Evolutionary conservation across 2,113 vertebrate species (phyloP).

Genomic region (Tachycineta bicolor): DNA sequence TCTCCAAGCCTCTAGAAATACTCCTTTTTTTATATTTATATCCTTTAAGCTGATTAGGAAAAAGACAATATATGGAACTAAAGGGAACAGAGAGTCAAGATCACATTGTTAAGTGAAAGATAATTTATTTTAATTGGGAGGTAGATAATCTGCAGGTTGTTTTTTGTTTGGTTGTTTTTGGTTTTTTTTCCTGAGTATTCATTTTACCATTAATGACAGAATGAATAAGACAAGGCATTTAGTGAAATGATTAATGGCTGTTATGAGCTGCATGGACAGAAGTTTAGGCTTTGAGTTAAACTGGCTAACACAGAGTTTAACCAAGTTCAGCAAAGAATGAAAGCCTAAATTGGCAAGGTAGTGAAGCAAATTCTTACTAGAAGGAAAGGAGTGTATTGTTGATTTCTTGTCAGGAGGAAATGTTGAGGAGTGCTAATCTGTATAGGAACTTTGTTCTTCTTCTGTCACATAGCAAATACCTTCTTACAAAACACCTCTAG

Average conservation of each 20-base stretch:
- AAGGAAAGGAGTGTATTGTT: background rate
- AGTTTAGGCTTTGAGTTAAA: background rate
- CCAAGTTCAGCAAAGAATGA: background rate
- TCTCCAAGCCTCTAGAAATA: background rate
- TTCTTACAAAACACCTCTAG: background rate
- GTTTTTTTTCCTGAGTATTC: background rate
- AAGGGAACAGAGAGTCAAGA: background rate
- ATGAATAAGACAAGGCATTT: background rate
- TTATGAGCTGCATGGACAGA: background rate
- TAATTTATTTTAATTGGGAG: background rate
- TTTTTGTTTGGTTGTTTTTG: too few relatives aligned
- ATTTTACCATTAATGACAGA: background rate
- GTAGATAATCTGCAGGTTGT: background rate
- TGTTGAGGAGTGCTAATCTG: background rate
- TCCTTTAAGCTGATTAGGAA: background rate
- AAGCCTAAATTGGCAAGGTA: background rate
- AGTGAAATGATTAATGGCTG: background rate
- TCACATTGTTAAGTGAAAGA: background rate
- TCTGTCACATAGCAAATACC: background rate
- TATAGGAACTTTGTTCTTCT: background rate
- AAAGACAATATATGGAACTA: background rate
- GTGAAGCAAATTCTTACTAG: background rate
- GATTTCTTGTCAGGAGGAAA: background rate
- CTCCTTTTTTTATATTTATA: background rate
- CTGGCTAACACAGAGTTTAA: background rate